Evolutionary conservation across 2,113 vertebrate genomes (phyloP).

Genomic region (Ramphastos sulfuratus): DNA sequence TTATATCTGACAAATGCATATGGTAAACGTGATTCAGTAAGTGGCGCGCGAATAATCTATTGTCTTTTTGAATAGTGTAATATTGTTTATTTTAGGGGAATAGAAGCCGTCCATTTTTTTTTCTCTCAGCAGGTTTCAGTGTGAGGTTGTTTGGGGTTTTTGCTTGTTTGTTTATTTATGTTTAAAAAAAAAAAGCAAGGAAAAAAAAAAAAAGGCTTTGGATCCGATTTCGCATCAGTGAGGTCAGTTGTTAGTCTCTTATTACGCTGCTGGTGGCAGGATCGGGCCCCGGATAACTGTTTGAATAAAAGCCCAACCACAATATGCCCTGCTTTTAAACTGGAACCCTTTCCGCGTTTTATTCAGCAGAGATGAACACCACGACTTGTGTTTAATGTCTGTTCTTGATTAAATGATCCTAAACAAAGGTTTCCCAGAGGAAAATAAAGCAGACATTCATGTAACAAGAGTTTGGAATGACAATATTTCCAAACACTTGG

Average conservation of each 20-base stretch:
- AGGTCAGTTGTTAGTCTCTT: background rate
- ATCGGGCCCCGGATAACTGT: constrained; percentile 31
- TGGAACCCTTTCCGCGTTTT: constrained; percentile 54
- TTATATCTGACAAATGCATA: constrained; percentile 10
- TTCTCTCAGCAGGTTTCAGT: background rate
- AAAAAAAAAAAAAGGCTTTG: background rate
- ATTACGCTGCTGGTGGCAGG: background rate
- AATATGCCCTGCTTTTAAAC: constrained; percentile 26
- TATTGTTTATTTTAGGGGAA: constrained; percentile 15
- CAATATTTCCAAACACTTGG: constrained; percentile 71
- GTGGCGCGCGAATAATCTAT: constrained; percentile 14
- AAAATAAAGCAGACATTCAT: constrained; percentile 78
- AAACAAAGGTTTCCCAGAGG: constrained; percentile 79
- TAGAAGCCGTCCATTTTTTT: background rate
- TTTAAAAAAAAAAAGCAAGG: background rate
- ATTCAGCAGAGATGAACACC: constrained; percentile 73
- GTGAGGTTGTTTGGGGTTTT: background rate
- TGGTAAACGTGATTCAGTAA: constrained; percentile 36
- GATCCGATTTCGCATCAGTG: background rate
- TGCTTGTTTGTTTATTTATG: background rate
- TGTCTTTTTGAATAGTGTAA: background rate
- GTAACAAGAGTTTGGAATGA: constrained; percentile 73
- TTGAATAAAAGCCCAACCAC: constrained; percentile 59
- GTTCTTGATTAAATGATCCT: constrained; percentile 77
- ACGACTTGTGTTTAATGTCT: constrained; percentile 72